phyloP scores from a whole-genome alignment of 1,140 invertebrate genomes.

The Sycophaga agraensis region DNA sequence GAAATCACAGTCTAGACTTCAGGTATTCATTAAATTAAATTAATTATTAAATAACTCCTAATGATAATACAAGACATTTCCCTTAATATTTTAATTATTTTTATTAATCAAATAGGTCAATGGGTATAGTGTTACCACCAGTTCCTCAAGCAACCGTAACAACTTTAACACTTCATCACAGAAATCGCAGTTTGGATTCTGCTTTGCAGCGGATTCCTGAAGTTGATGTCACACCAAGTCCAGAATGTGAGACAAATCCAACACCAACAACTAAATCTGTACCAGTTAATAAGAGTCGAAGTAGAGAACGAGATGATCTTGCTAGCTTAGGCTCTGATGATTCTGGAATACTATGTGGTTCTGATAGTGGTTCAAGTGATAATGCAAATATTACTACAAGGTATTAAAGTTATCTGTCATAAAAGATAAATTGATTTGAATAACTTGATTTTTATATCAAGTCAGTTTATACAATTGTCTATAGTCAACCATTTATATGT shows the following conservation, averaged over 20 bases:
- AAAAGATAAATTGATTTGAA: no score
- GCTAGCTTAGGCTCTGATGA: constrained; percentile 82
- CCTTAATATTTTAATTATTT: neutral
- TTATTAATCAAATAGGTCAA: constrained; percentile 61
- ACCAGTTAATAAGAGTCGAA: constrained; percentile 44
- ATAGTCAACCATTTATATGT: no score
- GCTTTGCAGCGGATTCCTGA: constrained; percentile 83
- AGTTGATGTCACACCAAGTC: constrained; percentile 78
- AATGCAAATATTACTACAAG: constrained; percentile 46
- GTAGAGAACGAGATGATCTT: constrained; percentile 65
- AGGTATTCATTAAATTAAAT: constrained; percentile 55
- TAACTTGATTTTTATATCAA: no score
- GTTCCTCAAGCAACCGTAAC: constrained; percentile 63
- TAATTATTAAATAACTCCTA: neutral
- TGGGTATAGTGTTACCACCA: constrained; percentile 75
- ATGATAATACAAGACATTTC: no score
- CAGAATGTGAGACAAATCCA: constrained; percentile 67
- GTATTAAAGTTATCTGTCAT: neutral
- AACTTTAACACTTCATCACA: constrained; percentile 72
- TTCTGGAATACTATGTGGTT: constrained; percentile 78
- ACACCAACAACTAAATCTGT: constrained; percentile 42
- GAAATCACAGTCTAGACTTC: constrained; percentile 76
- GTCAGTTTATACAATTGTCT: no score
- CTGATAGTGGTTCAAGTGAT: constrained; percentile 61
- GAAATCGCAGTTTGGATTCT: constrained; percentile 85